These are phyloP conservation scores for Halcyon leucocephala DNA, from an alignment of 2,797 vertebrate genomes.

Conservation along the genomic window DNA sequence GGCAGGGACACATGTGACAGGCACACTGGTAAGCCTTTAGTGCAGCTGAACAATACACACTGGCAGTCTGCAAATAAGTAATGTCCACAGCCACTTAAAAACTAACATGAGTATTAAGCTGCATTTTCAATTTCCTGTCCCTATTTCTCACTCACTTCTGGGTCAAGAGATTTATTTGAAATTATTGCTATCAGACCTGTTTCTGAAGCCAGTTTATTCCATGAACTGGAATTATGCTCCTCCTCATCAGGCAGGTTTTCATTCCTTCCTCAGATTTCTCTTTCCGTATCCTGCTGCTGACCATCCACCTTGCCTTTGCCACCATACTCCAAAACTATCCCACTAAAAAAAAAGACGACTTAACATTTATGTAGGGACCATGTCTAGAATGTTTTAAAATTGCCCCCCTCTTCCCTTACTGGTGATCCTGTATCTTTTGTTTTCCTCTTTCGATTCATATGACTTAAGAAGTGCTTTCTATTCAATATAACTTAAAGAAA, in stretches of 20 bases:
- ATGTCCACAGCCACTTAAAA: neutral
- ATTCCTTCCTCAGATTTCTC: neutral
- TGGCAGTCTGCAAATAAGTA: neutral
- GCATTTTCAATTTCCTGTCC: neutral
- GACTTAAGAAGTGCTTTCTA: neutral
- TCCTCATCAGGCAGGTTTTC: neutral
- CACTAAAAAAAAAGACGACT: neutral
- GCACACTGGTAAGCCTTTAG: neutral
- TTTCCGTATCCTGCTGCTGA: neutral
- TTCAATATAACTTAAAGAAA: neutral
- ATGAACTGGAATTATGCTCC: neutral
- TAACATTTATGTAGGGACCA: neutral
- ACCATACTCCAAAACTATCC: neutral
- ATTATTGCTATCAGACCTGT: neutral
- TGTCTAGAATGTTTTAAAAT: neutral
- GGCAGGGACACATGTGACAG: neutral
- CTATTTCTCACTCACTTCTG: neutral
- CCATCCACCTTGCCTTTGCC: neutral
- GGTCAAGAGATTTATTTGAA: neutral
- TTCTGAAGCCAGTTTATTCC: neutral
- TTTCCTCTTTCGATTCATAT: neutral
- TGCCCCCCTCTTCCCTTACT: neutral
- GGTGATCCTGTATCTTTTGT: neutral
- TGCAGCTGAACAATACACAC: accelerated
- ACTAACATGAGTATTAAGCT: neutral